phyloP scores from a whole-genome alignment of 2,113 vertebrate genomes.

The Meleagris gallopavo region DNA sequence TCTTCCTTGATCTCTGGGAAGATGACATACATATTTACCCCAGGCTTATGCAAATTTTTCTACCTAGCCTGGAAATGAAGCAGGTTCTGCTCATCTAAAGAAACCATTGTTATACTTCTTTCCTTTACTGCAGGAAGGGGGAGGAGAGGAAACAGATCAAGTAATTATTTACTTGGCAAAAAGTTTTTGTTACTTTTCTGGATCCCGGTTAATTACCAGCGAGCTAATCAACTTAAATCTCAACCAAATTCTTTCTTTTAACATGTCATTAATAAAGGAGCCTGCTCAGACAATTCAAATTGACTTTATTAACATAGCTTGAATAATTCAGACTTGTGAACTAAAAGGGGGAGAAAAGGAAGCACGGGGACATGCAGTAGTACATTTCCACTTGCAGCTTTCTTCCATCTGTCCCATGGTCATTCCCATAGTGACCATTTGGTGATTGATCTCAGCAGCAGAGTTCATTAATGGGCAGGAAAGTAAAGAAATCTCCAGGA shows the following conservation, averaged over 20 bases:
- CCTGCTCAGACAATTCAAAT: background rate
- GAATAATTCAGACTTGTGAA: background rate
- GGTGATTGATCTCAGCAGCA: background rate
- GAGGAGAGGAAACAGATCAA: background rate
- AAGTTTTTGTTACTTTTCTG: conserved; percentile 12
- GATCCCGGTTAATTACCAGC: background rate
- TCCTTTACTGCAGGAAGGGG: background rate
- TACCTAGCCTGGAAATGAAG: background rate
- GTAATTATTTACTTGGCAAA: conserved; percentile 39
- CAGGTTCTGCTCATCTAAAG: background rate
- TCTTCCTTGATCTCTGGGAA: conserved; percentile 11
- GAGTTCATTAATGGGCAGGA: background rate
- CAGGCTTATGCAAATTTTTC: background rate
- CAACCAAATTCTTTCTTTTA: background rate
- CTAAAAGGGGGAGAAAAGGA: background rate
- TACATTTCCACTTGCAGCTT: background rate
- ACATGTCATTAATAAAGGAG: background rate
- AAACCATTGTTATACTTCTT: background rate
- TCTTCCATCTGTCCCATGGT: background rate
- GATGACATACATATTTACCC: conserved; percentile 2
- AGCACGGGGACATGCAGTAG: background rate
- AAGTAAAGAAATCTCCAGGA: background rate
- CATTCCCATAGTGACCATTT: background rate
- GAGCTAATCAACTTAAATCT: conserved; percentile 7
- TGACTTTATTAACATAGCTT: background rate